A percentile compares a stretch with the other conserved stretches of the same genome.
Evolutionary conservation across 1,140 invertebrate species (phyloP).

Genomic region (Cardiocondyla obscurior): DNA sequence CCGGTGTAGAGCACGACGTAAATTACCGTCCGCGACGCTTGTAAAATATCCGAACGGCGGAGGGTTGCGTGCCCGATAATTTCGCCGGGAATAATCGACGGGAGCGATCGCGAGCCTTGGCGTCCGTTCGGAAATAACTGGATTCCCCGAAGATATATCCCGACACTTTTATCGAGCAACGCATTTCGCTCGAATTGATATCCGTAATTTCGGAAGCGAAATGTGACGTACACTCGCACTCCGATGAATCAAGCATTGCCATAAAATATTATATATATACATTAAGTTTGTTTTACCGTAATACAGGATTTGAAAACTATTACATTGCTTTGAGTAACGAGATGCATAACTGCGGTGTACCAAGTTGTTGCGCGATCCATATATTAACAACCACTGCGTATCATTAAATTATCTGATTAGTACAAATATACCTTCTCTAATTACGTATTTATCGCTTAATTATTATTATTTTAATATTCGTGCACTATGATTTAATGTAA

Average conservation of each 20-base stretch:
- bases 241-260: background rate
- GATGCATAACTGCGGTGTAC: background rate
- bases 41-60: slow-evolving; percentile 36
- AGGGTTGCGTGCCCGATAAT: slow-evolving; percentile 28
- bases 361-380: background rate
- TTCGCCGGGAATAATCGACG: slow-evolving; percentile 22
- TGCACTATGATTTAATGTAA: background rate
- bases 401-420: slow-evolving; percentile 19
- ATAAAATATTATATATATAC: background rate
- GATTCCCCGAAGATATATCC: background rate
- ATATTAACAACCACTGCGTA: background rate
- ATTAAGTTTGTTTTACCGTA: background rate
- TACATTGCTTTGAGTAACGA: background rate
- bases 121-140: background rate
- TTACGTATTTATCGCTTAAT: background rate
- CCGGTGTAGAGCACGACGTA: slow-evolving; percentile 36
- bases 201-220: background rate
- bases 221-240: background rate
- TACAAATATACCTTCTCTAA: slow-evolving; percentile 14
- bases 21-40: slow-evolving; percentile 33
- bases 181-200: background rate
- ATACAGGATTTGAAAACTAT: no score
- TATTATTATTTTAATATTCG: slow-evolving; percentile 3
- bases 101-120: background rate
- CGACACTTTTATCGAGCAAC: background rate